phyloP scores from a whole-genome alignment of 2,113 vertebrate genomes.

The Larimichthys crocea region DNA sequence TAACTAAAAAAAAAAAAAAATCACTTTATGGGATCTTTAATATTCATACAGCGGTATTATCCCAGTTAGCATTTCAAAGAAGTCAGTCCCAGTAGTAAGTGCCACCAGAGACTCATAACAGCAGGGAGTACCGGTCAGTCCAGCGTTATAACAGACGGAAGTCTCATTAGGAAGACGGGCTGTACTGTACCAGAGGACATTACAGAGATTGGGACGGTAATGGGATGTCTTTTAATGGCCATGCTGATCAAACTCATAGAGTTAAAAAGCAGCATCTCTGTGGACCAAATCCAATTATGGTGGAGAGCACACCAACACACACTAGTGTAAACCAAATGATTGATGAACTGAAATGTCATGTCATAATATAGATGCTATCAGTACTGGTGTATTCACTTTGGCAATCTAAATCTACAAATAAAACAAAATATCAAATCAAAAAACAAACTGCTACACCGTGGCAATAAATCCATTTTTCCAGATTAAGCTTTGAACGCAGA shows the following conservation, averaged over 20 bases:
- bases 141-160: conserved; percentile 33
- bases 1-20: conserved; percentile 13
- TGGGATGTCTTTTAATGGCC: conserved; percentile 44
- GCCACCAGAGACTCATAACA: conserved; percentile 44
- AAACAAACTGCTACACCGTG: not conserved
- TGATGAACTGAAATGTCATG: conserved; percentile 3
- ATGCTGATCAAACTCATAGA: conserved; percentile 42
- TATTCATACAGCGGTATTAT: conserved; percentile 52
- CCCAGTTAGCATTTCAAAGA: conserved; percentile 60
- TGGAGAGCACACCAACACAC: not conserved
- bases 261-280: conserved; percentile 14
- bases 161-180: conserved; percentile 60
- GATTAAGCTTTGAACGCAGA: not conserved
- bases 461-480: not conserved
- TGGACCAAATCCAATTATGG: conserved; percentile 48
- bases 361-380: too few species aligned
- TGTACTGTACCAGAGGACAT: conserved; percentile 45
- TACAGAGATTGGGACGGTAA: conserved; percentile 27
- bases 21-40: conserved; percentile 37
- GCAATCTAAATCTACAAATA: not conserved
- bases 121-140: conserved; percentile 45
- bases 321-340: conserved; percentile 15
- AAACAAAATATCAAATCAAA: conserved; percentile 16
- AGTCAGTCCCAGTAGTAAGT: conserved; percentile 18
- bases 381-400: too few species aligned